Evolutionary conservation across 2,113 vertebrate species (phyloP).

Genomic region (Petromus typicus): DNA sequence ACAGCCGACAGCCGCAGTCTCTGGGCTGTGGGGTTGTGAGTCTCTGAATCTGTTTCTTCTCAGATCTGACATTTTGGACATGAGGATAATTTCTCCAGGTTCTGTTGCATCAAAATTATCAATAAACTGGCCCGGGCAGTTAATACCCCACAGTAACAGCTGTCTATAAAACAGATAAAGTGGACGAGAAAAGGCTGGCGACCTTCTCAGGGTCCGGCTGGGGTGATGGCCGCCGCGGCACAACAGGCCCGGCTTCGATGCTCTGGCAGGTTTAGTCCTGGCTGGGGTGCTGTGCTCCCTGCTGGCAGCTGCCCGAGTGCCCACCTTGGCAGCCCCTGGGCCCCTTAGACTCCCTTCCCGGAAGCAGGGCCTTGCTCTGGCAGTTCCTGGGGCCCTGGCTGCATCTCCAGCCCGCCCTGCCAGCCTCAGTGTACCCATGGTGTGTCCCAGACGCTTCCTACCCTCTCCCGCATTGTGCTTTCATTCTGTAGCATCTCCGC

Average conservation of each 20-base stretch:
- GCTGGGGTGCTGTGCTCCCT: too few relatives aligned
- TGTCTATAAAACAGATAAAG: constrained; percentile 76
- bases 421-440: neutral
- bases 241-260: too few relatives aligned
- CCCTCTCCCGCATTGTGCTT: neutral
- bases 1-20: too few relatives aligned
- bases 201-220: neutral
- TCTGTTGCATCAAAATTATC: constrained; percentile 81
- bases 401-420: neutral
- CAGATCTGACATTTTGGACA: constrained; percentile 82
- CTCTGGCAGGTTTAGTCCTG: too few relatives aligned
- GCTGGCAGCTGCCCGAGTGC: neutral
- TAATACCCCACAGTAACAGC: constrained; percentile 71
- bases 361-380: neutral
- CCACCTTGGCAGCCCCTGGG: neutral
- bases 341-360: neutral
- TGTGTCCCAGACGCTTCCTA: neutral
- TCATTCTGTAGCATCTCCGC: neutral
- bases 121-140: constrained; percentile 71
- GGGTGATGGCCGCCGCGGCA: neutral
- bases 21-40: constrained; percentile 43
- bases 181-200: neutral
- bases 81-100: constrained; percentile 74
- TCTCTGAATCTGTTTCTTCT: constrained; percentile 78
- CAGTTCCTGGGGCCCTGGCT: neutral